Base-by-base conservation (phyloP, 2,797 vertebrate species). In the Ara ararauna region DNA sequence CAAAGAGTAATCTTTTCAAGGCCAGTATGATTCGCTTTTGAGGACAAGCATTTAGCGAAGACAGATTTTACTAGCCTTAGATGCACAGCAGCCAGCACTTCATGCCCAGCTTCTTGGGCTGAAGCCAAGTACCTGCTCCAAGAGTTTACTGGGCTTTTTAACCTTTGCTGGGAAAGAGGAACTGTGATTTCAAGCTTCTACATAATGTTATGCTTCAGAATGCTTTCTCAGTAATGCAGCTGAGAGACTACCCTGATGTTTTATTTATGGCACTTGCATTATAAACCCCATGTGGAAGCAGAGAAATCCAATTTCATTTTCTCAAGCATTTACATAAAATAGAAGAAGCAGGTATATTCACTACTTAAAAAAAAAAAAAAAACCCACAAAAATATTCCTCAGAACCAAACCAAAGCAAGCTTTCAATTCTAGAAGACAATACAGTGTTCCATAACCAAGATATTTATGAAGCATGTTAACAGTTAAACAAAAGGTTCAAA, bases 201-300 rank as follows among this genome's bases (percentile, higher is more conserved):
- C n/a, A 50, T 44, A 65, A 85, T 30, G 32, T 22, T 84, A 65
- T 61, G 62, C 60, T 75, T 96, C 85, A 77, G 51, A 84, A 84
- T 17, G 30, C 42, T 74, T 81, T 65, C 50, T 70, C 70, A 84
- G 10, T 65, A 79, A 77, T 23, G 77, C 3, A 87, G 38, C 62
- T 30, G 45, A 92, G 21, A 81, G 22, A 79, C 54, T 82, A 81
- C 4, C 12, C 53, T 75, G 18, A 84, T 72, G 50, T 72, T 89
- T 93, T 87, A 91, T 91, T 96, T 81, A 87, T 66, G 27, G 50
- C 29, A 85, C 61, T 74, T 53, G 58, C 82, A 86, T 74, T 87
- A 89, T 36, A 91, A 94, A 85, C 19, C 32, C 61, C 79, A 48
- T 3, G 4, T 38, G 60, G 47, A 91, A 73, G 51, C 42, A 36